Conservation (phyloP, 1,140 invertebrate genomes). For the Bombus superbus region DNA sequence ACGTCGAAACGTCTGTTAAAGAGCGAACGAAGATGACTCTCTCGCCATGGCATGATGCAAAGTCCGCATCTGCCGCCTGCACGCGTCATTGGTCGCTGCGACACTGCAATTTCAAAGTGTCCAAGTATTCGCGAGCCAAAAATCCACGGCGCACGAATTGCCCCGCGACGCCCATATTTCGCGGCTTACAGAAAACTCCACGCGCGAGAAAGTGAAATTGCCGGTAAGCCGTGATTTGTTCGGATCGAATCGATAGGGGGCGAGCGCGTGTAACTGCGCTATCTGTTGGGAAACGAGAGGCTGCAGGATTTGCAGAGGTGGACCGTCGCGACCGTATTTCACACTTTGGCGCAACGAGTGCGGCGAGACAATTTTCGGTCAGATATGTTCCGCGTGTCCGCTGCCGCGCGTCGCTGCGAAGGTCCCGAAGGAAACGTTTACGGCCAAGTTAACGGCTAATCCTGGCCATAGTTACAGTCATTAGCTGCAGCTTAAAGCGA, state of each 20-base stretch:
- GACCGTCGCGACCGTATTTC: slow-evolving; percentile 50
- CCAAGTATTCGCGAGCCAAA: too few relatives aligned
- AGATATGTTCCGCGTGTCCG: slow-evolving; percentile 46
- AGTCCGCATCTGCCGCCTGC: too few relatives aligned
- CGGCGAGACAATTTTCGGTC: slow-evolving; percentile 55
- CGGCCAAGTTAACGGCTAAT: slow-evolving; percentile 76
- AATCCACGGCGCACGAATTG: too few relatives aligned
- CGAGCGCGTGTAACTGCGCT: slow-evolving; percentile 31
- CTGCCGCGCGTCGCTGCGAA: not conserved
- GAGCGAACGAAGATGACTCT: too few relatives aligned
- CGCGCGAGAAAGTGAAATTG: slow-evolving; percentile 1
- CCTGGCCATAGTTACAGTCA: slow-evolving; percentile 71
- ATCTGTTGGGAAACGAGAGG: slow-evolving; percentile 14
- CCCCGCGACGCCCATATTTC: too few relatives aligned
- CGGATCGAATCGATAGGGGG: slow-evolving; percentile 31
- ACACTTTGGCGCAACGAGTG: slow-evolving; percentile 55
- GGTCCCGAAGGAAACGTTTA: slow-evolving; percentile 75
- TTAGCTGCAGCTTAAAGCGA: slow-evolving; percentile 69
- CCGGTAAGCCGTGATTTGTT: slow-evolving; percentile 46
- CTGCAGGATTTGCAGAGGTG: slow-evolving; percentile 9
- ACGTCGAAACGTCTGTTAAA: too few relatives aligned
- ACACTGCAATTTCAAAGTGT: too few relatives aligned
- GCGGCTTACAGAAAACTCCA: not conserved
- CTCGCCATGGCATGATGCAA: too few relatives aligned
- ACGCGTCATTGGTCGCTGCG: too few relatives aligned